Percentiles rank a stretch among this genome's conserved stretches.
phyloP scores from a whole-genome alignment of 2,888 invertebrate genomes.

The Athrips mouffetella region DNA sequence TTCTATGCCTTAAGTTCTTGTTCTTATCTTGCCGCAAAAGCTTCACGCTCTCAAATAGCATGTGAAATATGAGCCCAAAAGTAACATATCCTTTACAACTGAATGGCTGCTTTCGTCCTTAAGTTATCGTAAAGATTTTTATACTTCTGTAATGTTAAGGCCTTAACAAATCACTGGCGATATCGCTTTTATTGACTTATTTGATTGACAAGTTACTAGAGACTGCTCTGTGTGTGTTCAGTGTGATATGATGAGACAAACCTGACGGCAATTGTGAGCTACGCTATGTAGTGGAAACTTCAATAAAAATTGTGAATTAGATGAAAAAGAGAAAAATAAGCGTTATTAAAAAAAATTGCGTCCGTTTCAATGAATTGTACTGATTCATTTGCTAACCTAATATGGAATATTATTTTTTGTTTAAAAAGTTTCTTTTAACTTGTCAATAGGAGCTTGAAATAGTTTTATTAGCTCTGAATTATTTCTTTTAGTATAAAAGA shows the following conservation, averaged over 20 bases:
- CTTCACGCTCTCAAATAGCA: too few species aligned
- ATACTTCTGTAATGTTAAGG: background rate
- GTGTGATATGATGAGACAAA: too few species aligned
- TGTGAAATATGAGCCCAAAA: background rate
- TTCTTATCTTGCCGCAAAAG: too few species aligned
- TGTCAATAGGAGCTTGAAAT: background rate
- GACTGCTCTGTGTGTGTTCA: too few species aligned
- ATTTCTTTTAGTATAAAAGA: slow-evolving; percentile 19
- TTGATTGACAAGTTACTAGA: background rate
- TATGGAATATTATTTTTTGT: background rate
- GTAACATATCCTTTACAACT: background rate
- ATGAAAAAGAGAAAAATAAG: too few species aligned
- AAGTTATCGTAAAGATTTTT: slow-evolving; percentile 15
- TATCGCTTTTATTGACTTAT: background rate
- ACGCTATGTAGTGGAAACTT: too few species aligned
- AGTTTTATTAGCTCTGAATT: slow-evolving; percentile 7
- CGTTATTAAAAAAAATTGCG: too few species aligned
- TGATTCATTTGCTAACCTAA: too few species aligned
- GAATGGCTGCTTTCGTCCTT: background rate
- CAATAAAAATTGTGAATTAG: too few species aligned
- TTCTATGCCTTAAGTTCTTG: too few species aligned
- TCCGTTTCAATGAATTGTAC: too few species aligned
- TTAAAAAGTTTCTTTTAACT: background rate
- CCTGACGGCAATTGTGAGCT: too few species aligned
- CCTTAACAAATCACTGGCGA: background rate